Evolutionary conservation across 2,888 invertebrate genomes (phyloP).

Genomic region (Rugalucina vietnamica): DNA sequence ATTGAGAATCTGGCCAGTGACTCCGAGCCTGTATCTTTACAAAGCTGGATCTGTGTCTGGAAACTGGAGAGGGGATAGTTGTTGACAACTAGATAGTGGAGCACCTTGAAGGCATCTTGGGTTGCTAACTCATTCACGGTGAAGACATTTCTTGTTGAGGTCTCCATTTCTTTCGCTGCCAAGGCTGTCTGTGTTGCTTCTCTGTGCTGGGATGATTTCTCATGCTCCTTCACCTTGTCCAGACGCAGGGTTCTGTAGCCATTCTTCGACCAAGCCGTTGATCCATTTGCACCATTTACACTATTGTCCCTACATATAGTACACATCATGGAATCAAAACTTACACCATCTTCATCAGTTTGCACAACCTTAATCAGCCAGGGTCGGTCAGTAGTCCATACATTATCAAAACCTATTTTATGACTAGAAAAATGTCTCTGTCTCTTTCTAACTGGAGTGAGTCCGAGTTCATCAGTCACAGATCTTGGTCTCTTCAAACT

Average conservation of each 20-base stretch:
- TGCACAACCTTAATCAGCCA: slow-evolving; percentile 12
- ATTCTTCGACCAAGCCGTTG: slow-evolving; percentile 21
- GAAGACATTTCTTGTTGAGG: too few relatives aligned
- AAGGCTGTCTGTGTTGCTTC: too few relatives aligned
- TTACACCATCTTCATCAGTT: background rate
- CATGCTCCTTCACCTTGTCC: slow-evolving; percentile 33
- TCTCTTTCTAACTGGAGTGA: background rate
- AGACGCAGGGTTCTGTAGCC: slow-evolving; percentile 23
- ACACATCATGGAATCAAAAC: slow-evolving; percentile 14
- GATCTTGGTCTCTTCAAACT: too few relatives aligned
- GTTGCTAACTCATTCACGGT: too few relatives aligned
- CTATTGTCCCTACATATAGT: slow-evolving; percentile 13
- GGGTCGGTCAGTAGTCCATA: background rate
- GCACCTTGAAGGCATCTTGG: too few relatives aligned
- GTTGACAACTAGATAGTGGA: too few relatives aligned
- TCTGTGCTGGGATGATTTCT: slow-evolving; percentile 32
- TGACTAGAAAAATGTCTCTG: slow-evolving; percentile 2
- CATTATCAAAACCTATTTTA: background rate
- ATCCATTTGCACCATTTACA: background rate
- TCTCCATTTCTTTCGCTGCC: too few relatives aligned
- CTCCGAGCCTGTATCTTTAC: too few relatives aligned
- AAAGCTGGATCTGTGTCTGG: too few relatives aligned
- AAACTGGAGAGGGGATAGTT: too few relatives aligned
- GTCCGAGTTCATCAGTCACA: background rate
- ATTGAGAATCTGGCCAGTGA: too few relatives aligned